Conservation (phyloP, 2,113 vertebrate genomes). For the Sander lucioperca region DNA sequence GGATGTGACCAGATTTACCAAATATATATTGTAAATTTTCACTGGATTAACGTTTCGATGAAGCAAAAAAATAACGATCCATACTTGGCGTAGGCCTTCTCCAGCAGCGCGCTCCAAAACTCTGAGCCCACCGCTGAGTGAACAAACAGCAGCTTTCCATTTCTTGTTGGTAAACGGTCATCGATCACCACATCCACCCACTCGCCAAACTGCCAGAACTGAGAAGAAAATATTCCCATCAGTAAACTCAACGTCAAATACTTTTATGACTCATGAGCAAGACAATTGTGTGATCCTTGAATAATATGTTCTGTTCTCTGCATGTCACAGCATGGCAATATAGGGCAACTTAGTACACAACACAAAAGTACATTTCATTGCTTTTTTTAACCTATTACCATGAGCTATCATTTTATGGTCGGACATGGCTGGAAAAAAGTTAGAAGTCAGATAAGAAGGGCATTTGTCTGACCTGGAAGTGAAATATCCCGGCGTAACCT, state of each 20-base stretch:
- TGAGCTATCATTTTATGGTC: background rate
- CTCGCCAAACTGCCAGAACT: constrained; percentile 88
- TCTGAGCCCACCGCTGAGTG: constrained; percentile 82
- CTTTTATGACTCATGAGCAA: background rate
- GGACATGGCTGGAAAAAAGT: no score
- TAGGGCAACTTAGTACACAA: background rate
- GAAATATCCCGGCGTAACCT: constrained; percentile 85
- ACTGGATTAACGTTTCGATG: background rate
- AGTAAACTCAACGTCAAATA: background rate
- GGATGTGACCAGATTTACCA: background rate
- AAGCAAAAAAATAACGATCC: background rate
- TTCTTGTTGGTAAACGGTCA: constrained; percentile 82
- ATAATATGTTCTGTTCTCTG: no score
- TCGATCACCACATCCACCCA: constrained; percentile 88
- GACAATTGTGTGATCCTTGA: background rate
- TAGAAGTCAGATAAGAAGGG: constrained; percentile 77
- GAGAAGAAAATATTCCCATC: constrained; percentile 23
- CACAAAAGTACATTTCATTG: background rate
- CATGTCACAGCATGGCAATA: background rate
- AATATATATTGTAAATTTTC: background rate
- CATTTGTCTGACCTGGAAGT: constrained; percentile 80
- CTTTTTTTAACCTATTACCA: background rate
- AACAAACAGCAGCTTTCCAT: constrained; percentile 84
- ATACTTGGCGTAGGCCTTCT: constrained; percentile 83
- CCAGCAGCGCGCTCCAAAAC: constrained; percentile 85